A percentile compares a stretch with the other conserved stretches of the same genome.
These are phyloP conservation scores for Anabacerthia variegaticeps DNA, from an alignment of 2,797 vertebrate species.

Conservation along the genomic window DNA sequence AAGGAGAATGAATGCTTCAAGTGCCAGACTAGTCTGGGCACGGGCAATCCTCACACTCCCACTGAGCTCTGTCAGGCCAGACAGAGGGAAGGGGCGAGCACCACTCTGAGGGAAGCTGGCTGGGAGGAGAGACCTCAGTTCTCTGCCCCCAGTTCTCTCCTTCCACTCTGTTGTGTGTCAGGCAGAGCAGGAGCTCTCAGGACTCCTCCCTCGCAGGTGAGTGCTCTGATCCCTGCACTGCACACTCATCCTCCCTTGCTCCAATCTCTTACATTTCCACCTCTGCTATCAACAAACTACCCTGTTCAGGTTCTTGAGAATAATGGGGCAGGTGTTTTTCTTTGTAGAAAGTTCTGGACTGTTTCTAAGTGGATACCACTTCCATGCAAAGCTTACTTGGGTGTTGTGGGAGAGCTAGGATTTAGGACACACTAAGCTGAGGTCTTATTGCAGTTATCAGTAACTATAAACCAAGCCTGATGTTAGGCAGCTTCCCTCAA, in stretches of 20 bases:
- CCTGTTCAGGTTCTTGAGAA: neutral
- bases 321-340: fast-evolving
- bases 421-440: neutral
- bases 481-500: neutral
- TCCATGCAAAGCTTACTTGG: neutral
- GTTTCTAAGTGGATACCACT: neutral
- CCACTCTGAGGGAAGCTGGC: neutral
- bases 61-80: neutral
- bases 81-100: neutral
- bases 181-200: neutral
- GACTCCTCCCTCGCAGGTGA: neutral
- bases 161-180: neutral
- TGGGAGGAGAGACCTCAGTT: neutral
- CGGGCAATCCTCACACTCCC: neutral
- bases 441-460: neutral
- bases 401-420: neutral
- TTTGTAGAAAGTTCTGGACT: neutral
- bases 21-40: neutral
- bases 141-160: neutral
- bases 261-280: neutral
- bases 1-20: neutral
- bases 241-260: neutral
- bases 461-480: neutral
- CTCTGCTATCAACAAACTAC: neutral
- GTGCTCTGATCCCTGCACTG: neutral